A percentile compares a stretch with the other conserved stretches of the same genome.
Evolutionary conservation across 2,888 invertebrate genomes (phyloP).

Genomic region (Carterocephalus palaemon): DNA sequence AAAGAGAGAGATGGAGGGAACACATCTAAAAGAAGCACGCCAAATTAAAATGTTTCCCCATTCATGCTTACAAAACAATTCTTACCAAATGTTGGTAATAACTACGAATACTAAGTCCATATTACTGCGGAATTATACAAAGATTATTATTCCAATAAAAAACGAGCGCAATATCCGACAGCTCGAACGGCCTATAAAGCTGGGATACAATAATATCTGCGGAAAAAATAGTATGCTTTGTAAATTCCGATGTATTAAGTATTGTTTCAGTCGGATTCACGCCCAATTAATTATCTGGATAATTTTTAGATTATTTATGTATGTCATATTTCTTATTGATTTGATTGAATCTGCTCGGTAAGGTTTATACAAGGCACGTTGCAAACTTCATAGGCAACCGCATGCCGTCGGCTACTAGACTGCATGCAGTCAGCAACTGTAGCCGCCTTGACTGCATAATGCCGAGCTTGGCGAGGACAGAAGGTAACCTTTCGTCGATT

Average conservation of each 20-base stretch:
- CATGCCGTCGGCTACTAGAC: too few species aligned
- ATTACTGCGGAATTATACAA: conserved; percentile 21
- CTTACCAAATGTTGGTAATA: conserved; percentile 11
- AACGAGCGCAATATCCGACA: conserved; percentile 18
- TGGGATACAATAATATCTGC: conserved; percentile 14
- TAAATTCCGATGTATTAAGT: background rate
- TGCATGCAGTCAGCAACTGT: too few species aligned
- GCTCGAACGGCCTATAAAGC: conserved; percentile 16
- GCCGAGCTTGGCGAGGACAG: too few species aligned
- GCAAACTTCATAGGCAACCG: too few species aligned
- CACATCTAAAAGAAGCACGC: background rate
- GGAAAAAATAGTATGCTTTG: conserved; percentile 10
- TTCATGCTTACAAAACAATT: conserved; percentile 4
- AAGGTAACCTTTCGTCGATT: too few species aligned
- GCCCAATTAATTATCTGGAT: conserved; percentile 13
- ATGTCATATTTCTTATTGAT: too few species aligned
- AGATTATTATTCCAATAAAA: conserved; percentile 20
- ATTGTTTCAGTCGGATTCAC: conserved; percentile 11
- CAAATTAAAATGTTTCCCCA: background rate
- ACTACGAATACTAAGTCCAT: conserved; percentile 19
- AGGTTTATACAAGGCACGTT: too few species aligned
- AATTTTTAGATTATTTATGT: too few species aligned
- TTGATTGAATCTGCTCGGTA: background rate
- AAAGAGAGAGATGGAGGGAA: too few species aligned
- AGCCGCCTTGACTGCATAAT: too few species aligned